Conservation (phyloP, 2,113 vertebrate species). For the Quiscalus mexicanus region DNA sequence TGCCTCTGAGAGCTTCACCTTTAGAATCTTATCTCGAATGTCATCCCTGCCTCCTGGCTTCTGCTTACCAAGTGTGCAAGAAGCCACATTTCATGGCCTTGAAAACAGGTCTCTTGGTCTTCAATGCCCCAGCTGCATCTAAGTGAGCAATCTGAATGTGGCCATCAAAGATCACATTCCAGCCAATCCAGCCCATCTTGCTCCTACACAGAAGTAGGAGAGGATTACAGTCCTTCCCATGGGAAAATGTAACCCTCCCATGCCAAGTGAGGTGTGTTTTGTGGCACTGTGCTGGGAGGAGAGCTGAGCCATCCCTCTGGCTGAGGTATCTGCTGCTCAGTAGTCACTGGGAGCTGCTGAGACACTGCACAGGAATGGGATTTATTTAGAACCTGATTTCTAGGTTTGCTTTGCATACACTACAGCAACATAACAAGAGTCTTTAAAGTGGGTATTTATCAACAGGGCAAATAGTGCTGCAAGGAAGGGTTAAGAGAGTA, state of each 20-base stretch:
- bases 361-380: background rate
- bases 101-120: background rate
- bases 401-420: background rate
- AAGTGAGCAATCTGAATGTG: background rate
- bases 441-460: background rate
- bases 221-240: background rate
- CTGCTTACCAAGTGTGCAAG: background rate
- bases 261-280: fast-evolving
- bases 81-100: background rate
- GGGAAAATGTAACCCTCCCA: background rate
- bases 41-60: background rate
- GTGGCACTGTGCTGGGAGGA: background rate
- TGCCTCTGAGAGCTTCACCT: slow-evolving; percentile 5
- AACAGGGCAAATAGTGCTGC: background rate
- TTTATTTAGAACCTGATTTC: background rate
- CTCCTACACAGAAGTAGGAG: background rate
- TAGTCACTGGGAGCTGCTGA: background rate
- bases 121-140: background rate
- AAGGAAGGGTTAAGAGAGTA: background rate
- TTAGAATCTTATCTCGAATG: background rate
- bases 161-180: background rate
- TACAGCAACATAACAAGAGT: background rate
- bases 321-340: background rate
- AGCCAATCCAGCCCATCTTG: background rate
- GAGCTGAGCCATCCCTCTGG: background rate